Percentiles rank a stretch among this genome's conserved stretches.
phyloP scores from a whole-genome alignment of 2,888 invertebrate genomes.

The Hermodice carunculata region DNA sequence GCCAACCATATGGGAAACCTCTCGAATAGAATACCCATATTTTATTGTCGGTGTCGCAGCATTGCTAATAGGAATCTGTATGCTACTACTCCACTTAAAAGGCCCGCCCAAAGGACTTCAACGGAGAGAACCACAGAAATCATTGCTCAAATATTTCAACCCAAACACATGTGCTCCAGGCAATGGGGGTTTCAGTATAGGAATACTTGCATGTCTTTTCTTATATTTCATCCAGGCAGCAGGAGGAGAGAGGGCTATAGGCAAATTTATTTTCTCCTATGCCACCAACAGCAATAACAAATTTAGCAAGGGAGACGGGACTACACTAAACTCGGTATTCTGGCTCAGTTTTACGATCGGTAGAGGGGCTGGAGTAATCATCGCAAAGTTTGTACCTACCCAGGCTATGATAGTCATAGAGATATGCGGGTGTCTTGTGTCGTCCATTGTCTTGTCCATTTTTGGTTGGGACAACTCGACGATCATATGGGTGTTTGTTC shows the following conservation, averaged over 20 bases:
- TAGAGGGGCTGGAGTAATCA: constrained; percentile 42
- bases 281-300: constrained; percentile 48
- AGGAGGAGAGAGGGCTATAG: constrained; percentile 49
- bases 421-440: constrained; percentile 35
- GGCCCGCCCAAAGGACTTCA: constrained; percentile 17
- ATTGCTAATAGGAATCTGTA: constrained; percentile 7
- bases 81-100: constrained; percentile 40
- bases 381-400: constrained; percentile 44
- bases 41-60: background rate
- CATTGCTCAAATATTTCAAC: constrained; percentile 37
- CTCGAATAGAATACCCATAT: background rate
- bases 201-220: constrained; percentile 42
- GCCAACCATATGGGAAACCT: too few species aligned
- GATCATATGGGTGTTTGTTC: constrained; percentile 46
- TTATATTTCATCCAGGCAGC: constrained; percentile 46
- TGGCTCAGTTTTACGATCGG: constrained; percentile 52
- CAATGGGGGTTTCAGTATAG: constrained; percentile 39
- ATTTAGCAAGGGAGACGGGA: constrained; percentile 43
- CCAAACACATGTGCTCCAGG: constrained; percentile 47
- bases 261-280: constrained; percentile 51
- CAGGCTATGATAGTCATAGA: constrained; percentile 43
- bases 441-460: constrained; percentile 40
- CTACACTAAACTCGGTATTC: constrained; percentile 48
- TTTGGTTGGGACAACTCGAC: constrained; percentile 37
- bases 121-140: background rate